Conservation (phyloP, 2,113 vertebrate species). For the Xiphophorus hellerii region DNA sequence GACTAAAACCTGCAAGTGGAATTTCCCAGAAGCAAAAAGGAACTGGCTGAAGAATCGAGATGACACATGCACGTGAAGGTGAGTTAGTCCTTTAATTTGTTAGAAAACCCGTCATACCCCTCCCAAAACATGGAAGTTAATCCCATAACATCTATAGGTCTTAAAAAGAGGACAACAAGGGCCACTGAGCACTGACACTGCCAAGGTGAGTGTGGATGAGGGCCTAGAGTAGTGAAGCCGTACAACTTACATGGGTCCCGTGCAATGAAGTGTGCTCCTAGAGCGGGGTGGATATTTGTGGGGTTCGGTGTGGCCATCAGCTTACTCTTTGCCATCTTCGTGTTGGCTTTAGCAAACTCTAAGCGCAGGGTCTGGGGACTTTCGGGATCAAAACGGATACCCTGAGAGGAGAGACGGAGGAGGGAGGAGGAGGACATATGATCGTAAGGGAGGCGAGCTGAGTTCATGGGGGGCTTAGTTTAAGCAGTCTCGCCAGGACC, state of each 20-base stretch:
- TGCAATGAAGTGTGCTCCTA: conserved; percentile 98
- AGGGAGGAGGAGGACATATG: conserved; percentile 61
- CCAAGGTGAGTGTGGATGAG: conserved; percentile 72
- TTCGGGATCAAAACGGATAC: conserved; percentile 98
- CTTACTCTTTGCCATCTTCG: conserved; percentile 99
- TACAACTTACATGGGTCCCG: conserved; percentile 98
- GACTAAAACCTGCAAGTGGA: conserved; percentile 25
- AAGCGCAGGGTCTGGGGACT: conserved; percentile 97
- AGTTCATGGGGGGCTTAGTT: conserved; percentile 60
- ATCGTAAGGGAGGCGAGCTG: conserved; percentile 75
- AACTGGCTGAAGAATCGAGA: conserved; percentile 51
- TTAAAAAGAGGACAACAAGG: conserved; percentile 18
- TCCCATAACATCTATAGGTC: conserved; percentile 19
- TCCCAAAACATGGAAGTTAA: conserved; percentile 6
- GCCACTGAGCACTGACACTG: conserved; percentile 34
- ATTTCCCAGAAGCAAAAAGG: conserved; percentile 62
- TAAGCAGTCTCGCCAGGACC: conserved; percentile 52
- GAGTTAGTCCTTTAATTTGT: conserved; percentile 76
- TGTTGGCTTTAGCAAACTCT: conserved; percentile 99
- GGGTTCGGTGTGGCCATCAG: conserved; percentile 98
- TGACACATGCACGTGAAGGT: conserved; percentile 79
- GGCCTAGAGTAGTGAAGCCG: conserved; percentile 77
- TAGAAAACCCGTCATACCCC: conserved; percentile 16
- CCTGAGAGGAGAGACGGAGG: conserved; percentile 83
- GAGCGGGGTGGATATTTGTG: conserved; percentile 95